These are phyloP conservation scores for Myotis yumanensis DNA, from an alignment of 2,113 vertebrate genomes.

Conservation along the genomic window DNA sequence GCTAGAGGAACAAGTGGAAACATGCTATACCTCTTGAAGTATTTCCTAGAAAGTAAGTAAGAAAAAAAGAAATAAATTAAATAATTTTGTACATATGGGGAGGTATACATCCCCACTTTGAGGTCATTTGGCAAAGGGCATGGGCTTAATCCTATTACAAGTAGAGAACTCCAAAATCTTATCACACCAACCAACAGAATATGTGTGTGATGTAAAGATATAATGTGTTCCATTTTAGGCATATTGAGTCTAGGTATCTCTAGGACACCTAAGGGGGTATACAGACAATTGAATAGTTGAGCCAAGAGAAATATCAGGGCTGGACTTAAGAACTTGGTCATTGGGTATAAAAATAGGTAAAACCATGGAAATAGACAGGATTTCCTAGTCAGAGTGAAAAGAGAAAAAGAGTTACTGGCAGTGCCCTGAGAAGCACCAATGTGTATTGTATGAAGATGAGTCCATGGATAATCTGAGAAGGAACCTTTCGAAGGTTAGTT, in stretches of 20 bases:
- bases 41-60: neutral
- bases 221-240: neutral
- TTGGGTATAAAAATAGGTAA: neutral
- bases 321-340: neutral
- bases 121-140: neutral
- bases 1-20: neutral
- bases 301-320: constrained; percentile 28
- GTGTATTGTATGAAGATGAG: neutral
- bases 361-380: neutral
- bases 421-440: neutral
- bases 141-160: neutral
- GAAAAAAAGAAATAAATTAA: neutral
- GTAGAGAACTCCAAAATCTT: neutral
- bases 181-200: neutral
- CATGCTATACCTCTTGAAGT: neutral
- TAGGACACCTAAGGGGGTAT: neutral
- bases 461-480: neutral
- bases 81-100: neutral
- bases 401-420: neutral
- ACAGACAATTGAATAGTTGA: neutral
- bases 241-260: neutral
- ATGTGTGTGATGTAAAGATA: neutral
- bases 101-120: neutral
- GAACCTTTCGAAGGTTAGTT: neutral
- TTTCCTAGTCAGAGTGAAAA: neutral